These are phyloP conservation scores for Borostomias antarcticus DNA, from an alignment of 2,797 vertebrate species.

Conservation along the genomic window DNA sequence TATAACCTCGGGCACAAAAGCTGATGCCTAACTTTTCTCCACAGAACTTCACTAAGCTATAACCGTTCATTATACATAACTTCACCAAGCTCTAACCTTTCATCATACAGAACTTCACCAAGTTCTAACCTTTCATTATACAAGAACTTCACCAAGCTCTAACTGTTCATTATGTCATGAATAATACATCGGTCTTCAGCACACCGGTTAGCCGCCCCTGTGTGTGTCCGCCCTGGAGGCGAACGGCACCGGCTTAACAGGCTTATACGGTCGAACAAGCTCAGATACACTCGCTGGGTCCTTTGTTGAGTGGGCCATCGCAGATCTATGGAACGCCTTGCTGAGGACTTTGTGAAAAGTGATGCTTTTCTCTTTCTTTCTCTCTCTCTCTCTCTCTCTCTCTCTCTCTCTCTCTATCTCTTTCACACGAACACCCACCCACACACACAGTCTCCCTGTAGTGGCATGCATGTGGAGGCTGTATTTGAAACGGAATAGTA, in stretches of 20 bases:
- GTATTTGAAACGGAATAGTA: not conserved
- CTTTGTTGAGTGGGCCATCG: not conserved
- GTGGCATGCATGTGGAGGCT: not conserved
- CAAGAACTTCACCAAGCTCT: constrained; percentile 11
- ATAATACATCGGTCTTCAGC: constrained; percentile 8
- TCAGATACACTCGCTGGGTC: not conserved
- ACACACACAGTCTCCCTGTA: not conserved
- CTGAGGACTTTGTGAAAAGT: not conserved
- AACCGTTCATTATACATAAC: constrained; percentile 6
- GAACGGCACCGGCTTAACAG: constrained; percentile 1
- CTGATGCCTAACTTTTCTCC: not conserved
- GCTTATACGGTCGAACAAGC: not conserved
- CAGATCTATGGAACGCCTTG: constrained; percentile 8
- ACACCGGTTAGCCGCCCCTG: constrained; percentile 5
- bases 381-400: not conserved
- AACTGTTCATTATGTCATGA: constrained; percentile 3
- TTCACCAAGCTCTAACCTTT: constrained; percentile 1
- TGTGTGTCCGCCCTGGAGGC: not conserved
- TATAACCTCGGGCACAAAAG: not conserved
- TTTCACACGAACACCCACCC: not conserved
- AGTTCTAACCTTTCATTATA: not conserved
- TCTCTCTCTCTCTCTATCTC: not conserved
- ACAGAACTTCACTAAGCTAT: not conserved
- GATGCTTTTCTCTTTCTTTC: not conserved
- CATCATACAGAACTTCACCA: constrained; percentile 9